Percentiles rank a stretch among this genome's conserved stretches.
Conservation (phyloP, 2,888 invertebrate species). For the Agapetus fuscipes region DNA sequence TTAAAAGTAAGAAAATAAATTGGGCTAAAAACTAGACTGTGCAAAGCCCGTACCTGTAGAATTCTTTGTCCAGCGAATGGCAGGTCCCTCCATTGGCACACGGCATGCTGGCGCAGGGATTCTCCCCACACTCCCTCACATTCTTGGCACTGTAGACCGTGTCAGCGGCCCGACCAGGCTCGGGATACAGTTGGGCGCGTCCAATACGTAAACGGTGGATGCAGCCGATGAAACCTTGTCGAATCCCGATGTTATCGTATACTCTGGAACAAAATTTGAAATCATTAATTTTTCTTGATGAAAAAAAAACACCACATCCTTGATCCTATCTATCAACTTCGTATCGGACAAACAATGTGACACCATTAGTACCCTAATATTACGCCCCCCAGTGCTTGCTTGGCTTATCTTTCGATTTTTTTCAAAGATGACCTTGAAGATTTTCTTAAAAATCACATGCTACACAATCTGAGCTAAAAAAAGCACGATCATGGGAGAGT, state of each 20-base stretch:
- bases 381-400: no score
- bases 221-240: constrained; percentile 75
- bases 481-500: no score
- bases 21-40: no score
- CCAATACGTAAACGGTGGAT: constrained; percentile 72
- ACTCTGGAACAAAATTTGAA: constrained; percentile 46
- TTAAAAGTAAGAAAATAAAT: no score
- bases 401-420: no score
- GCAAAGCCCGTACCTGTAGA: constrained; percentile 34
- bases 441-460: no score
- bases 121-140: constrained; percentile 65
- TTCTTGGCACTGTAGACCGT: constrained; percentile 51
- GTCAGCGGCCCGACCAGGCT: constrained; percentile 28
- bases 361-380: no score
- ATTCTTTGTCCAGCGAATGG: constrained; percentile 30
- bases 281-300: background rate
- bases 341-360: constrained; percentile 5
- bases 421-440: no score
- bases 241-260: constrained; percentile 73
- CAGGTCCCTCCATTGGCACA: constrained; percentile 60
- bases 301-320: background rate
- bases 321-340: no score
- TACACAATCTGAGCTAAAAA: no score
- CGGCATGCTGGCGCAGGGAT: constrained; percentile 70
- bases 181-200: constrained; percentile 54